Evolutionary conservation across 2,888 invertebrate genomes (phyloP).

Genomic region (Chrysina gloriosa): DNA sequence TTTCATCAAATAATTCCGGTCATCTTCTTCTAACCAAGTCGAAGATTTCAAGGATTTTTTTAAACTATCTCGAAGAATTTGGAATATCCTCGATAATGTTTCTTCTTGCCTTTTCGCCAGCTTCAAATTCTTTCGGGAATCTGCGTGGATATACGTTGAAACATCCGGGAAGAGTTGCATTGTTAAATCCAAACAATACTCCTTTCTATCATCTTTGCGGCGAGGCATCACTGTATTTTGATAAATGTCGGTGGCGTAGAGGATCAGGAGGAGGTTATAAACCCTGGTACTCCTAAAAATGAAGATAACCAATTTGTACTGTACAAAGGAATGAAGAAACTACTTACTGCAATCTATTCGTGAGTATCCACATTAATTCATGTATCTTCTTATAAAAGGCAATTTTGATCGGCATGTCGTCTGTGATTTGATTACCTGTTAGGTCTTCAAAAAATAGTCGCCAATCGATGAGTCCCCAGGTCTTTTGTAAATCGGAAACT

Average conservation of each 20-base stretch:
- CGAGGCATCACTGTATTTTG: constrained; percentile 51
- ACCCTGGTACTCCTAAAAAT: neutral
- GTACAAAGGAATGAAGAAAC: too few species aligned
- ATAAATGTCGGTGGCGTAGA: constrained; percentile 53
- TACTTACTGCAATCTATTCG: too few species aligned
- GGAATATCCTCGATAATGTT: constrained; percentile 43
- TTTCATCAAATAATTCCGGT: constrained; percentile 31
- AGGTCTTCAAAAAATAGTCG: constrained; percentile 8
- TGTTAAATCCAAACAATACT: constrained; percentile 51
- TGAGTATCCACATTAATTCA: too few species aligned
- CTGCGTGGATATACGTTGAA: constrained; percentile 47
- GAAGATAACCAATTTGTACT: neutral
- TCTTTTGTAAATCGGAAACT: neutral
- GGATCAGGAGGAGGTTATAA: constrained; percentile 51
- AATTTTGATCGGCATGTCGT: neutral
- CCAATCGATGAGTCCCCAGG: constrained; percentile 11
- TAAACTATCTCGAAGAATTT: constrained; percentile 45
- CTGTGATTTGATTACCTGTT: neutral
- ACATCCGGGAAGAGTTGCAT: constrained; percentile 50
- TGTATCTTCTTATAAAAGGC: neutral
- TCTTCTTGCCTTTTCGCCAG: neutral
- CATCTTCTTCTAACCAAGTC: constrained; percentile 49
- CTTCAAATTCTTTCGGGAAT: constrained; percentile 22
- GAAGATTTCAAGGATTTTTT: constrained; percentile 30
- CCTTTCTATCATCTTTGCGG: constrained; percentile 43